phyloP scores from a whole-genome alignment of 37 sponge, comb jelly and placozoan species.

The Agelas oroides region DNA sequence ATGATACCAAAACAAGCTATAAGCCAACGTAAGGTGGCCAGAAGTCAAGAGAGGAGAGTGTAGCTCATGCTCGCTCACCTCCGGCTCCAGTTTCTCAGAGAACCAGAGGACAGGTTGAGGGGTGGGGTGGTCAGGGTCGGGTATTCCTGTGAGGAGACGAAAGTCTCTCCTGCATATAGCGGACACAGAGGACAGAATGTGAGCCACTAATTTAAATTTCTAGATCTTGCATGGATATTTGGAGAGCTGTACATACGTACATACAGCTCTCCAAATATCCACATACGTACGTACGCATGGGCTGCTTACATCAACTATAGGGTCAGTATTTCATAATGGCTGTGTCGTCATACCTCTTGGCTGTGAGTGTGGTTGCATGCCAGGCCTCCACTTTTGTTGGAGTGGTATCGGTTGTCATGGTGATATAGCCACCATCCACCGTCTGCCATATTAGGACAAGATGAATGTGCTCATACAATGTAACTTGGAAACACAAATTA shows the following conservation, averaged over 20 bases:
- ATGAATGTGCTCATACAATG: background rate
- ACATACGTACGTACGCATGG: too few species aligned
- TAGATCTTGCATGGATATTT: too few species aligned
- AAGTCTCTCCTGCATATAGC: slow-evolving; percentile 75
- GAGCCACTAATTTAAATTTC: too few species aligned
- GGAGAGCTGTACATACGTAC: too few species aligned
- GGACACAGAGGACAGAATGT: too few species aligned
- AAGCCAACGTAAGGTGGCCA: too few species aligned
- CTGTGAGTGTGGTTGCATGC: slow-evolving; percentile 81
- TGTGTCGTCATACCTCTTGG: slow-evolving; percentile 36
- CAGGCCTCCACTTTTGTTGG: slow-evolving; percentile 67
- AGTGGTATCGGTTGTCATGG: slow-evolving; percentile 44
- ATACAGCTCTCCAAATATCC: too few species aligned
- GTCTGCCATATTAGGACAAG: slow-evolving; percentile 36
- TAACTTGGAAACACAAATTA: background rate
- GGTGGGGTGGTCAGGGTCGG: slow-evolving; percentile 59
- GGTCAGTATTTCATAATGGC: too few species aligned
- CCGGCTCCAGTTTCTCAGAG: slow-evolving; percentile 18
- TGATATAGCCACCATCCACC: slow-evolving; percentile 70
- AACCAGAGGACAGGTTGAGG: slow-evolving; percentile 87
- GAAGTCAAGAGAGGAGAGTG: too few species aligned
- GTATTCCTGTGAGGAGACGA: slow-evolving; percentile 67
- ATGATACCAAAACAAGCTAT: too few species aligned
- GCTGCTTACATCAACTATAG: too few species aligned
- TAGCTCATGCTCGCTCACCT: background rate